phyloP scores from a whole-genome alignment of 2,797 vertebrate species.

The Myotis daubentonii region DNA sequence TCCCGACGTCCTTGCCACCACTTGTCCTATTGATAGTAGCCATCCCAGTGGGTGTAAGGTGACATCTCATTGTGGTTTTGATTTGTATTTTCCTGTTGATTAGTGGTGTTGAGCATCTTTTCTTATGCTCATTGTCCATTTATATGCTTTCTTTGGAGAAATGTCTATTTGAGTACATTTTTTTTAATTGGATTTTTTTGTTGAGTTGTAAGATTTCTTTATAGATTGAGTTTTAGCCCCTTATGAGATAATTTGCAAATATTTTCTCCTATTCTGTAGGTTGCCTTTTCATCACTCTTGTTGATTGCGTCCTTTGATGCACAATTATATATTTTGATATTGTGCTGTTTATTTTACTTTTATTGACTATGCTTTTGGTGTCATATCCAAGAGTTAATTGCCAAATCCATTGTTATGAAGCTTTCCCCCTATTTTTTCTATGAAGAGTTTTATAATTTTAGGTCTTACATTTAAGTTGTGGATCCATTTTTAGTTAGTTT shows the following conservation, averaged over 20 bases:
- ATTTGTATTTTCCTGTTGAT: conserved; percentile 6
- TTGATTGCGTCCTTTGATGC: neutral
- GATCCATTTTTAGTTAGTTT: neutral
- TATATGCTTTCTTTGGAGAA: neutral
- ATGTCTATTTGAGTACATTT: neutral
- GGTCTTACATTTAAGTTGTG: neutral
- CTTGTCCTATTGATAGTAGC: neutral
- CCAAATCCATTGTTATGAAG: neutral
- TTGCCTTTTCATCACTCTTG: neutral
- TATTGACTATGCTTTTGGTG: neutral
- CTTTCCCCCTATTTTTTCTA: neutral
- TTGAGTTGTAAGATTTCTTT: neutral
- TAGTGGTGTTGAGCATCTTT: neutral
- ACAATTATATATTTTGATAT: conserved; percentile 1
- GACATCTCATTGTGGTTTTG: neutral
- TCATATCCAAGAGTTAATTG: neutral
- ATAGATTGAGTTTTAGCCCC: neutral
- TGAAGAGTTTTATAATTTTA: neutral
- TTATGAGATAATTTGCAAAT: neutral
- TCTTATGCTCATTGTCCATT: neutral
- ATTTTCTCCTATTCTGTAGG: neutral
- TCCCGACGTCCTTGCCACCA: neutral
- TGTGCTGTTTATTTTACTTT: neutral
- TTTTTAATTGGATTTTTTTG: neutral
- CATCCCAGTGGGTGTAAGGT: neutral